Percentiles rank a stretch among this genome's conserved stretches.
phyloP scores from a whole-genome alignment of 2,888 invertebrate species.

The Proisotoma minuta region DNA sequence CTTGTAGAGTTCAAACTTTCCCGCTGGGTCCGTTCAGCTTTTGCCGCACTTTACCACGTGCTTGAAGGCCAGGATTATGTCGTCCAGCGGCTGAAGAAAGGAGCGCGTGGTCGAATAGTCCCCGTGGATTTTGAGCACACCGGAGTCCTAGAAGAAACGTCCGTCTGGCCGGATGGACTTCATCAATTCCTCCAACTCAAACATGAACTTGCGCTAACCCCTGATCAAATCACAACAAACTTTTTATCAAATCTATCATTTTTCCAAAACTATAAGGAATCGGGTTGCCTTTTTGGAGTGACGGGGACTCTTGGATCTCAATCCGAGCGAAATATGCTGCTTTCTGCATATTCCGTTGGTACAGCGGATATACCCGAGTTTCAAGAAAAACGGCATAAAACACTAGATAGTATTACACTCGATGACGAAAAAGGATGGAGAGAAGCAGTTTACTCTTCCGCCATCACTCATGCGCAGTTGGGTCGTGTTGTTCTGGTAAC shows the following conservation, averaged over 20 bases:
- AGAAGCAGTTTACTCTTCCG: slow-evolving; percentile 1
- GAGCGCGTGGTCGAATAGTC: neutral
- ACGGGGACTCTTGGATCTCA: slow-evolving; percentile 31
- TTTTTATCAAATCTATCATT: slow-evolving; percentile 19
- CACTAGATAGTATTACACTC: neutral
- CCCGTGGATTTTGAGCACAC: slow-evolving; percentile 3
- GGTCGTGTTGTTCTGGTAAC: slow-evolving; percentile 25
- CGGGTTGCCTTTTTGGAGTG: slow-evolving; percentile 21
- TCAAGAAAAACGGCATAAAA: neutral
- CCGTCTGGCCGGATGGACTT: slow-evolving; percentile 7
- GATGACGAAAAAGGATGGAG: slow-evolving; percentile 11
- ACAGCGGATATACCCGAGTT: slow-evolving; percentile 11
- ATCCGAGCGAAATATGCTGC: neutral
- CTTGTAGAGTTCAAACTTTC: neutral
- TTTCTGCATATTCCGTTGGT: slow-evolving; percentile 18
- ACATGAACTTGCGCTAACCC: slow-evolving; percentile 8
- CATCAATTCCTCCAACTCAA: slow-evolving; percentile 7
- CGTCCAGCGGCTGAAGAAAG: neutral
- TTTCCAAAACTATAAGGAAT: slow-evolving; percentile 2
- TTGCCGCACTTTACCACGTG: neutral
- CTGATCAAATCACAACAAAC: neutral
- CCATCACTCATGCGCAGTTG: neutral
- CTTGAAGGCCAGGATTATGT: neutral
- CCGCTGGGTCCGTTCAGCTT: neutral
- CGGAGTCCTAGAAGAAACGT: neutral